Base-by-base conservation (phyloP, 1,140 invertebrate species). In the Leguminivora glycinivorella region DNA sequence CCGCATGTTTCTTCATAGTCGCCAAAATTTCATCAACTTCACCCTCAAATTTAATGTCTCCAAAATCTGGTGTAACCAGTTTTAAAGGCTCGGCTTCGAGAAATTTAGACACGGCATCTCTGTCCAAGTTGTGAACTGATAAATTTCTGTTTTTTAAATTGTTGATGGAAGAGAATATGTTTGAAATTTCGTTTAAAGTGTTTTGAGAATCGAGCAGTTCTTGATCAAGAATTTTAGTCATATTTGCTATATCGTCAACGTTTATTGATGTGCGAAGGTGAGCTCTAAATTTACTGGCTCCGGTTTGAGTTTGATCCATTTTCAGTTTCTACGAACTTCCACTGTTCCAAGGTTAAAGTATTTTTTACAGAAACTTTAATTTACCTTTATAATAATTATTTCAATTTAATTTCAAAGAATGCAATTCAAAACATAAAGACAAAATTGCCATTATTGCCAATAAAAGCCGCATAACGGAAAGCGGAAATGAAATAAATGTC, bases 191-290 rank as follows among this genome's bases (percentile, higher is more conserved):
- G 22, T 70, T 75, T 83, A 91, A 84, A 40, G 87, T 73, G 24
- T 72, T 76, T 72, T 89, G 84, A 3, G 88, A 91, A 38, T 88
- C 85, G 24, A 79, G 78, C 22, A 91, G 73, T 70, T 89, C 86
- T 70, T 80, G 76, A 58, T 85, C 83, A 38, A 91, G 78, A 63
- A 82, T 75, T n/a, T 80, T 71, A 4, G 88, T 88, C 71, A 89
- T 85, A 77, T 79, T 83, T 70, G 88, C 82, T 29, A 90, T 72
- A 26, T 82, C 81, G 66, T 88, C 78, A 17, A 87, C 60, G 72
- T 87, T 83, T 26, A 84, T 63, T 6, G 58, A 63, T 10, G 58
- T 29, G 26, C 26, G 58, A 31, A 63, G 25, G 17, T 63, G 58
- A 31, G 25, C 26, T 63, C 58, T 26, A 63, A 63, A 63, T 63